Base-by-base conservation (phyloP, 1,140 invertebrate species). In the Bombus vancouverensis region DNA sequence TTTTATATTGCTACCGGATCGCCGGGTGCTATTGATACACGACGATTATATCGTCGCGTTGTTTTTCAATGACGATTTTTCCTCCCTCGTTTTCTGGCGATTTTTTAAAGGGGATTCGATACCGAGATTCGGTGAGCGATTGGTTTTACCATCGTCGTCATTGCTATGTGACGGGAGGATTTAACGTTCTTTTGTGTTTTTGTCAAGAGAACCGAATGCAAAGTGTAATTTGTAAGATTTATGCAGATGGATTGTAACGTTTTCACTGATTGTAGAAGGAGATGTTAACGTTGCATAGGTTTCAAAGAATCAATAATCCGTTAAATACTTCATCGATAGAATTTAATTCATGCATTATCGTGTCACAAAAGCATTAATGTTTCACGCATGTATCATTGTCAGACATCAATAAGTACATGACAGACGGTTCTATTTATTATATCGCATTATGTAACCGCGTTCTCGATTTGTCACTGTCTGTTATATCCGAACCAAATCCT, bases 1-100 rank as follows among this genome's bases (percentile, higher is more conserved):
- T 53, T 80, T 78, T 70, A 70, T 80, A 80, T 80, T 70, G 78
- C 65, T 32, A 15, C 44, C 42, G 78, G 32, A 44, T 80, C 44
- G 25, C 32, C 32, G 32, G 22, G 13, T 34, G 44, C 70, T 80
- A 80, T 80, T 39, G 32, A 70, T 70, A 42, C 65, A 28, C 44
- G 53, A 65, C 65, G 65, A 80, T 80, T 53, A 70, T 47, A 70
- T 78, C 78, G 25, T 25, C 42, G 62, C 65, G 42, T 53, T 28
- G 42, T 76, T 57, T 57, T 4, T 9, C 13, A 76, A 39, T 25
- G 25, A 39, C 25, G n/a, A 15, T 80, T 18, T 0, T 9, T 34
- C n/a, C 15, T 3, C 6, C 2, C 25, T 1, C 42, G 22, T 42
- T 42, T 10, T 28, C 9, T 42, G 2, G 4, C 65, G 34, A 68